Evolutionary conservation across 2,113 vertebrate species (phyloP).

Genomic region (Phyllostomus hastatus): DNA sequence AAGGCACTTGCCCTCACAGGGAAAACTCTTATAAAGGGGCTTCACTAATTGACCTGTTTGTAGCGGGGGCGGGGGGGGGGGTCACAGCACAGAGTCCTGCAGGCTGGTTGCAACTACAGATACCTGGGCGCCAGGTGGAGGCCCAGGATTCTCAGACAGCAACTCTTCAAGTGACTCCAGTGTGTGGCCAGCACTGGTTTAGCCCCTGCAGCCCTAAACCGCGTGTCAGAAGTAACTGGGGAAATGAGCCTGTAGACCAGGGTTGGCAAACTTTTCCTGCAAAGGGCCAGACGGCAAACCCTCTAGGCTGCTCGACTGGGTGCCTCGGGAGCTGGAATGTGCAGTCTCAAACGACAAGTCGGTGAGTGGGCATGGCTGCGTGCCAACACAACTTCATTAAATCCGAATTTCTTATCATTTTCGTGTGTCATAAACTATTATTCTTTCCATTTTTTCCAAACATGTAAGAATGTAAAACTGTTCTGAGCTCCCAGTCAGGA

Average conservation of each 20-base stretch:
- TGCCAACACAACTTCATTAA: not conserved
- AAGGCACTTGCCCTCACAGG: not conserved
- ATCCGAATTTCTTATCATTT: not conserved
- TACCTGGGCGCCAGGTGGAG: not conserved
- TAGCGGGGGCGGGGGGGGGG: not conserved
- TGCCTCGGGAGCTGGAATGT: rapidly evolving
- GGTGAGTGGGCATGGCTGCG: not conserved
- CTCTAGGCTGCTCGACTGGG: not conserved
- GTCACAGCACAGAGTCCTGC: not conserved
- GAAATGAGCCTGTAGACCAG: not conserved
- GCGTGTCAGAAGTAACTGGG: not conserved
- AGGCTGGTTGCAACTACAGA: not conserved
- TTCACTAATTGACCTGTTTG: rapidly evolving
- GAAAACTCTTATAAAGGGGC: not conserved
- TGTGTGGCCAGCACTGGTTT: not conserved
- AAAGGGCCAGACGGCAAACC: not conserved
- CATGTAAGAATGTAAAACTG: not conserved
- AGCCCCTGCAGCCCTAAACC: not conserved
- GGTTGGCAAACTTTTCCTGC: not conserved
- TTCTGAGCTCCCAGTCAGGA: rapidly evolving
- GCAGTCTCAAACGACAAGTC: not conserved
- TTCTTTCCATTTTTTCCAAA: not conserved
- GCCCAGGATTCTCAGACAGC: not conserved
- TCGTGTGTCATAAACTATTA: not conserved
- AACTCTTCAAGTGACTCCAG: not conserved